phyloP scores from a whole-genome alignment of 2,888 invertebrate genomes.

The Plusia festucae region DNA sequence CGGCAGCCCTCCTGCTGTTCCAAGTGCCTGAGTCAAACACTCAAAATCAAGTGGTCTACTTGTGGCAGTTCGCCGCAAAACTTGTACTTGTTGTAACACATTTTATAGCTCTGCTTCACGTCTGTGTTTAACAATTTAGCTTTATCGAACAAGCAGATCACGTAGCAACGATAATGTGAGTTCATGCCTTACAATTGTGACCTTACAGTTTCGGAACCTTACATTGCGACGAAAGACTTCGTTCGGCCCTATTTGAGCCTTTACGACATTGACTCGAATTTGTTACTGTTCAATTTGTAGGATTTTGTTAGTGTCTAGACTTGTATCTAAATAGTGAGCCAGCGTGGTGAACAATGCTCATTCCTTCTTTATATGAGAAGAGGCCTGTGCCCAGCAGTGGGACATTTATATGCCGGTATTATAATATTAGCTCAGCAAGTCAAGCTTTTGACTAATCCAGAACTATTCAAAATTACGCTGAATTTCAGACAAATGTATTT shows the following conservation, averaged over 20 bases:
- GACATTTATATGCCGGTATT: no score
- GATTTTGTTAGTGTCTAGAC: conserved; percentile 9
- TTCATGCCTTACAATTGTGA: conserved; percentile 61
- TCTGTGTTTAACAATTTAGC: conserved; percentile 64
- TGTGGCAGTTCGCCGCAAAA: conserved; percentile 48
- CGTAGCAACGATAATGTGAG: conserved; percentile 68
- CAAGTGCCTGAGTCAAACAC: conserved; percentile 55
- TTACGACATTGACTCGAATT: conserved; percentile 56
- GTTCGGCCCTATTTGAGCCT: conserved; percentile 62
- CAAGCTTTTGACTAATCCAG: not conserved
- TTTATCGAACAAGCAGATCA: conserved; percentile 68
- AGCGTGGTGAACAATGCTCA: no score
- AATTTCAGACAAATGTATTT: conserved; percentile 16
- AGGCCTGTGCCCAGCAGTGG: no score
- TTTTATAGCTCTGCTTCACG: conserved; percentile 47
- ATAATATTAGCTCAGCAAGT: no score
- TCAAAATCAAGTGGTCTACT: conserved; percentile 57
- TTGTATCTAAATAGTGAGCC: not conserved
- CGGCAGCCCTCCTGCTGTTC: conserved; percentile 47
- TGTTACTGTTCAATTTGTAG: conserved; percentile 20
- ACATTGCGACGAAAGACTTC: conserved; percentile 60
- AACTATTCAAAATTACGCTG: not conserved
- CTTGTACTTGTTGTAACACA: conserved; percentile 42
- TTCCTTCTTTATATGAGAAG: no score
- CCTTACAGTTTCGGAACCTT: conserved; percentile 62